These are phyloP conservation scores for Nixonia krombeini DNA, from an alignment of 1,140 invertebrate genomes.

Conservation along the genomic window DNA sequence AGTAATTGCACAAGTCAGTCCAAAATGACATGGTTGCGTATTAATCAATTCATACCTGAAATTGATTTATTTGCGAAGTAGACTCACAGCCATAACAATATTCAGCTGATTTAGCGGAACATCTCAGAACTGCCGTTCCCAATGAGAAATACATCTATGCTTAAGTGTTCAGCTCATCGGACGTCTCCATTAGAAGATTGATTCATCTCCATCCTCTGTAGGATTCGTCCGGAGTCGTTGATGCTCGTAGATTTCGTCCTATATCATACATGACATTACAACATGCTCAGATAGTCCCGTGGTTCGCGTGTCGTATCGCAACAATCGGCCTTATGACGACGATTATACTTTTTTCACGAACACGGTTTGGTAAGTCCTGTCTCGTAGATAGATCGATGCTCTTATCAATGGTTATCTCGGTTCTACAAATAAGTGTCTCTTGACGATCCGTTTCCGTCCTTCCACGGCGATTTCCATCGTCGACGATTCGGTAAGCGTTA, in stretches of 20 bases:
- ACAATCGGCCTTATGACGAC: conserved; percentile 5
- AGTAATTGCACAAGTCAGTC: no score
- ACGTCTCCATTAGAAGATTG: conserved; percentile 2
- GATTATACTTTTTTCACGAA: conserved; percentile 32
- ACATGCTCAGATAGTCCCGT: conserved; percentile 36
- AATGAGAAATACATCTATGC: conserved; percentile 49
- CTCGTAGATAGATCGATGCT: conserved; percentile 27
- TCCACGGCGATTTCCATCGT: conserved; percentile 25
- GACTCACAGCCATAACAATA: conserved; percentile 20
- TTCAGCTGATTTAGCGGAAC: conserved; percentile 5
- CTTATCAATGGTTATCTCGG: conserved; percentile 36
- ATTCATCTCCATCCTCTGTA: conserved; percentile 17
- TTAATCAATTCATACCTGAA: no score
- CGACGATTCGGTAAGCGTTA: conserved; percentile 29
- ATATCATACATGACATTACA: conserved; percentile 61
- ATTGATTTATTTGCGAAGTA: no score
- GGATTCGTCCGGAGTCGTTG: conserved; percentile 45
- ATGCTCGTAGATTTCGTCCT: conserved; percentile 52
- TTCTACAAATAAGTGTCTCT: no score
- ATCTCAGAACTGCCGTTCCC: conserved; percentile 19
- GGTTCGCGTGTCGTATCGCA: conserved; percentile 38
- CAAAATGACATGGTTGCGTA: no score
- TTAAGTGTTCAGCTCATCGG: neutral
- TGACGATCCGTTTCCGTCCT: conserved; percentile 30
- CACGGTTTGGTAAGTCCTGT: conserved; percentile 40